Base-by-base conservation (phyloP, 2,888 invertebrate species). In the Acanthosepion esculentum region DNA sequence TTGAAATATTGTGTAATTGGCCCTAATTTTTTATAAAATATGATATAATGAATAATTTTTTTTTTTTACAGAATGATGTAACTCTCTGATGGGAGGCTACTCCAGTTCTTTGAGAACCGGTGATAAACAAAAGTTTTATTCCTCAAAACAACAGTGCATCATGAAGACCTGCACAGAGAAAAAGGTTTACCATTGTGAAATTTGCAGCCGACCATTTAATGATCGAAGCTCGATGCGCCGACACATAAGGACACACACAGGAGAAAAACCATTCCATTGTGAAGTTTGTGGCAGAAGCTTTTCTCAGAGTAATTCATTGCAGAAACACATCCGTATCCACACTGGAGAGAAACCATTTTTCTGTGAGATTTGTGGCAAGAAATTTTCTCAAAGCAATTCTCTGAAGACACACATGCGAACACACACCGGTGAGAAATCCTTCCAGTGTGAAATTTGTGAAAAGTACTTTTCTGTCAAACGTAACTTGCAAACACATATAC, bases 231-330 rank as follows among this genome's bases (percentile, higher is more conserved):
- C 78, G 8, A 78, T 78, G 78, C 78, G 78, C 29, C 78, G 78
- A 78, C 78, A 78, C 78, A 78, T 78, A n/a, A 78, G 78, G 48
- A 48, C 41, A 26, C 92, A 41, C 48, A 48, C 48, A 26, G 48
- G 48, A 92, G 92, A 92, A 20, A 92, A 92, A 92, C 50, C 92
- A 92, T 92, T 92, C 92, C 50, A 92, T 50, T 92, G 92, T 50
- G 48, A 92, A 48, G 48, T 92, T 48, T 92, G 92, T 26, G 92
- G 50, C 23, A 50, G 50, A n/a, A 50, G 50, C 29, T 92, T 92
- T 48, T 92, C 92, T 10, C 92, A 92, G 50, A 92, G 50, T 92
- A 50, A 50, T 92, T 50, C 48, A 0, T 48, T 92, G 50, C 48
- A 48, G 48, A 48, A 50, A 48, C 92, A 92, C 50, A 50, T 50